Conservation (phyloP, 2,113 vertebrate genomes). For the Macquaria australasica region DNA sequence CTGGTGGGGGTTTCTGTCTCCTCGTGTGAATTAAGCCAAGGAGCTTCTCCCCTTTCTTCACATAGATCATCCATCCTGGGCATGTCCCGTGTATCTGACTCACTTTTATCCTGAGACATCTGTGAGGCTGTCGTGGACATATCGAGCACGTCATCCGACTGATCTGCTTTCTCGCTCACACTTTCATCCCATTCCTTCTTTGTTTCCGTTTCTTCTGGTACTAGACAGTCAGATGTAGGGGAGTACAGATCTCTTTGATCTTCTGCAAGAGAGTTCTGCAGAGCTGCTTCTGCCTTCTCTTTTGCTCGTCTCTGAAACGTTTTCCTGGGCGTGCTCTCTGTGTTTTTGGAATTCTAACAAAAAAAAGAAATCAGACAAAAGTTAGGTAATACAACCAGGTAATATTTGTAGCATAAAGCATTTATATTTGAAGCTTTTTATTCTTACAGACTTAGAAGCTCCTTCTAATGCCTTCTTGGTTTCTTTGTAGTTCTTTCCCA, state of each 20-base stretch:
- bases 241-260: conserved; percentile 56
- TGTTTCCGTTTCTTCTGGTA: conserved; percentile 23
- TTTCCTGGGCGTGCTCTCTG: conserved; percentile 73
- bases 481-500: conserved; percentile 96
- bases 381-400: not conserved
- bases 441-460: conserved; percentile 87
- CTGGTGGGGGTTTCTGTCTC: conserved; percentile 61
- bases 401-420: not conserved
- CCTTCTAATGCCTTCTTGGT: conserved; percentile 83
- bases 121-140: conserved; percentile 3
- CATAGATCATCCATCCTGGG: not conserved
- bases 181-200: conserved; percentile 41
- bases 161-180: conserved; percentile 26
- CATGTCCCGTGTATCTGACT: conserved; percentile 1
- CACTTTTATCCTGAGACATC: conserved; percentile 34
- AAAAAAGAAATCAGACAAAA: conserved; percentile 6
- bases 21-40: conserved; percentile 8
- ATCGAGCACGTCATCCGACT: conserved; percentile 11
- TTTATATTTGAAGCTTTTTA: not conserved
- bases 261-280: conserved; percentile 68
- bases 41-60: conserved; percentile 1
- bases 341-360: conserved; percentile 61
- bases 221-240: conserved; percentile 10
- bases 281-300: conserved; percentile 74
- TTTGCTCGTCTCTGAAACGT: conserved; percentile 76